Evolutionary conservation across 2,113 vertebrate genomes (phyloP).

Genomic region (Dicerorhinus sumatrensis): DNA sequence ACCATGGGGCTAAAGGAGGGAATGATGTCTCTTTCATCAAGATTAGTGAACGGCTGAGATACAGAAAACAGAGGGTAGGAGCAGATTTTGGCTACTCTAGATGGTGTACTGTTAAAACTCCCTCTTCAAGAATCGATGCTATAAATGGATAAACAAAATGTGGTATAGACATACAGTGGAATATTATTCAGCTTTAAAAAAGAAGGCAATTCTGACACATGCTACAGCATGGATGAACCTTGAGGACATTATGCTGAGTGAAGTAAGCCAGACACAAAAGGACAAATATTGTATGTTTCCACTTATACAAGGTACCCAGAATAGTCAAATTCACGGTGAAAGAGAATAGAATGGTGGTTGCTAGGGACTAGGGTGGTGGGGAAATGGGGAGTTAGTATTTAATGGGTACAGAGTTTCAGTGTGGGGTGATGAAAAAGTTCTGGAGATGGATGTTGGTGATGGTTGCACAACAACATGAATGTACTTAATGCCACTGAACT

Average conservation of each 20-base stretch:
- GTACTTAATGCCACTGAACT: background rate
- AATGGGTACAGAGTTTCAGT: background rate
- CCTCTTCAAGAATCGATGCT: background rate
- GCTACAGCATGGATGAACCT: background rate
- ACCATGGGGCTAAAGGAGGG: background rate
- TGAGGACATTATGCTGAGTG: background rate
- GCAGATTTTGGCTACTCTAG: background rate
- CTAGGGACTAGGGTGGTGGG: background rate
- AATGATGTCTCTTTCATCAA: slow-evolving; percentile 14
- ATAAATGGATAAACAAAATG: background rate
- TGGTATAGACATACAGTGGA: background rate
- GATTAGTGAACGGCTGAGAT: background rate
- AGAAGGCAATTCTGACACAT: background rate
- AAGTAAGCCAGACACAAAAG: background rate
- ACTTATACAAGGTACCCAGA: background rate
- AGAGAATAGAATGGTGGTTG: background rate
- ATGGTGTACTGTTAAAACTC: background rate
- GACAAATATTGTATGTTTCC: background rate
- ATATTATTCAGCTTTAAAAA: background rate
- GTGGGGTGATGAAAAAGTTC: background rate
- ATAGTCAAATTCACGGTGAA: background rate
- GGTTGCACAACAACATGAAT: no score
- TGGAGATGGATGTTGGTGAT: background rate
- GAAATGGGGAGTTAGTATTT: background rate
- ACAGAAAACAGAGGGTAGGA: background rate